Conservation (phyloP, 2,888 invertebrate species). For the Anorthoa munda region DNA sequence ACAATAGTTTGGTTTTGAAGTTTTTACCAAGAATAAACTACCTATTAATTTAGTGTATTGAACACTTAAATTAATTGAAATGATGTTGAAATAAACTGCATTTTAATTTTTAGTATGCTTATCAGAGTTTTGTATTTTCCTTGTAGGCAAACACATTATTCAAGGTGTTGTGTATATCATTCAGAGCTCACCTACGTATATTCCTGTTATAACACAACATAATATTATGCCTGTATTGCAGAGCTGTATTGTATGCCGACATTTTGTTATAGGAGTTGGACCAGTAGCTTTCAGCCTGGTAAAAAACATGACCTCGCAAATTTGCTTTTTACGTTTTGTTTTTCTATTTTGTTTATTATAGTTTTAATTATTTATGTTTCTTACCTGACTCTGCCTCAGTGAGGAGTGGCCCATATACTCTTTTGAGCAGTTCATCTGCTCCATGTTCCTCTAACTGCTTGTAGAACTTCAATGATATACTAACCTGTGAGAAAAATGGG, state of each 20-base stretch:
- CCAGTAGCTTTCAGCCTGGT: neutral
- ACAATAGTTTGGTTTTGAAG: neutral
- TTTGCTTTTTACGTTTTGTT: neutral
- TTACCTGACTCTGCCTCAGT: constrained; percentile 96
- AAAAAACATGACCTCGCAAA: neutral
- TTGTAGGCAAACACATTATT: neutral
- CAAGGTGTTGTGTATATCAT: neutral
- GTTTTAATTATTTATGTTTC: neutral
- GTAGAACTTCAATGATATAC: constrained; percentile 99
- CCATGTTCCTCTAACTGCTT: constrained; percentile 99
- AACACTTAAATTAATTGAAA: neutral
- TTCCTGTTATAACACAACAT: neutral
- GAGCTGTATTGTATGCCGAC: neutral
- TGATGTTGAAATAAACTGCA: neutral
- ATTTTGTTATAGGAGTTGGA: neutral
- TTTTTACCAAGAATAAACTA: neutral
- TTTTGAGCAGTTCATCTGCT: constrained; percentile 98
- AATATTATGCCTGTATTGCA: neutral
- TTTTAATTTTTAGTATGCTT: neutral
- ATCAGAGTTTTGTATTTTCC: neutral
- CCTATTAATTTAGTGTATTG: constrained; percentile 6
- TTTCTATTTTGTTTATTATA: neutral
- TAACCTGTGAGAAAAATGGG: constrained; percentile 93
- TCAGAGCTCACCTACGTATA: neutral
- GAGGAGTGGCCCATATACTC: constrained; percentile 97